These are phyloP conservation scores for Acholoe squamosa DNA, from an alignment of 2,888 invertebrate genomes.

Conservation along the genomic window DNA sequence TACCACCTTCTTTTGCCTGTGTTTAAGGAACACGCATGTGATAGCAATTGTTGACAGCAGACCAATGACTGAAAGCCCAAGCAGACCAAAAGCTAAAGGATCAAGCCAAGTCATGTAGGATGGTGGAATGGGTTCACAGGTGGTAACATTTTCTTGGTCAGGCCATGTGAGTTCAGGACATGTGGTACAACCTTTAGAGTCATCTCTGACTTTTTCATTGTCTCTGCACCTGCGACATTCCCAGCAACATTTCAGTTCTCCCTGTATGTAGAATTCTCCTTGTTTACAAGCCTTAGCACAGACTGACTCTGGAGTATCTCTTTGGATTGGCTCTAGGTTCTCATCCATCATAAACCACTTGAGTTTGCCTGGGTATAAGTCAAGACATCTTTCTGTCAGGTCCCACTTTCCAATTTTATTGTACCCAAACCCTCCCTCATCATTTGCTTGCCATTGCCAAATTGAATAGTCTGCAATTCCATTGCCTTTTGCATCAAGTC, in stretches of 20 bases:
- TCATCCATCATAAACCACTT: background rate
- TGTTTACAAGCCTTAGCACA: constrained; percentile 70
- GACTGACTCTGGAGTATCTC: constrained; percentile 65
- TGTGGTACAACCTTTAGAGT: constrained; percentile 65
- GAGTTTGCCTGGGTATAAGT: background rate
- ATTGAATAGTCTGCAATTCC: no score
- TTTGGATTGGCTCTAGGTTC: background rate
- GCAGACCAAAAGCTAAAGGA: constrained; percentile 51
- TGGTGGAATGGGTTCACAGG: constrained; percentile 64
- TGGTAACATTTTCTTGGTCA: constrained; percentile 64
- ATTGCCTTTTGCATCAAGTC: no score
- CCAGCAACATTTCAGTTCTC: constrained; percentile 72
- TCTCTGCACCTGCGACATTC: constrained; percentile 70
- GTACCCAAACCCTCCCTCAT: no score
- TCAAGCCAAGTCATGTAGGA: constrained; percentile 61
- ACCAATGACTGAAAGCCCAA: constrained; percentile 57
- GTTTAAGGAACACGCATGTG: constrained; percentile 67
- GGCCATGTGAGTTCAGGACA: constrained; percentile 71
- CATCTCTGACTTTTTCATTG: constrained; percentile 69
- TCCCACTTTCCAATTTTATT: background rate
- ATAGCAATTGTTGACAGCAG: constrained; percentile 60
- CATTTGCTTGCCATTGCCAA: no score
- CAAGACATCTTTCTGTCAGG: background rate
- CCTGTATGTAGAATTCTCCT: constrained; percentile 68
- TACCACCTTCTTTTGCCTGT: constrained; percentile 70